A percentile compares a stretch with the other conserved stretches of the same genome.
These are phyloP conservation scores for Lepus townsendii DNA, from an alignment of 2,797 vertebrate species.

Conservation along the genomic window DNA sequence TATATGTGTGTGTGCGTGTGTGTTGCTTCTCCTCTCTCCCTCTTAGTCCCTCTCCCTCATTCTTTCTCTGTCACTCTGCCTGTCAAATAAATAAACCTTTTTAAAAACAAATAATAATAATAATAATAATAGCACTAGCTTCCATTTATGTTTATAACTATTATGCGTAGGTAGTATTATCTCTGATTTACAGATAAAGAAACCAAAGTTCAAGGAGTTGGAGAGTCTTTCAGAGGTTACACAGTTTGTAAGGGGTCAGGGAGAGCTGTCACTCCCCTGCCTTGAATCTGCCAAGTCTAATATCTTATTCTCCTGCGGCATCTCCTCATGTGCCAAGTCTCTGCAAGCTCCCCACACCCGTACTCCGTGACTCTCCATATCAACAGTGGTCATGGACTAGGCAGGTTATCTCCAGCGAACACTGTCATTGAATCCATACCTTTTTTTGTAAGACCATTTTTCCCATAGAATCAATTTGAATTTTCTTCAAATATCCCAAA, in stretches of 20 bases:
- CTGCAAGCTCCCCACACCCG: not conserved
- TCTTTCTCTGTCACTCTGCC: no score
- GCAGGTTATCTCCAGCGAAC: not conserved
- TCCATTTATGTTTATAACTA: conserved; percentile 22
- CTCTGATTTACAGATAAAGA: conserved; percentile 24
- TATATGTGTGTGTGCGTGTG: no score
- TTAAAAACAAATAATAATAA: no score
- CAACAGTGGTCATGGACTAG: not conserved
- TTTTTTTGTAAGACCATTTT: not conserved
- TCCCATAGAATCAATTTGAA: not conserved
- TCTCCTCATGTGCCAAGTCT: not conserved
- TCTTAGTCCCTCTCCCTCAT: no score
- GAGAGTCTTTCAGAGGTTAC: not conserved
- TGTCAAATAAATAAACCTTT: no score
- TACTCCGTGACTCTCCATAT: not conserved
- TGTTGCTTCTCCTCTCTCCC: not conserved
- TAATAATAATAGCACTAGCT: not conserved
- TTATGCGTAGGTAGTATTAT: not conserved
- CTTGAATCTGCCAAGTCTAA: not conserved
- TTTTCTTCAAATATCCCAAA: conserved; percentile 18
- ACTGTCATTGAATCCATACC: not conserved
- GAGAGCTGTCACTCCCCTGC: not conserved
- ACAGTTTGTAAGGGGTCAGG: not conserved
- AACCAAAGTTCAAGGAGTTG: not conserved
- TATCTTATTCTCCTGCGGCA: not conserved